Conservation (phyloP, 2,888 invertebrate genomes). For the Ochlodes sylvanus region DNA sequence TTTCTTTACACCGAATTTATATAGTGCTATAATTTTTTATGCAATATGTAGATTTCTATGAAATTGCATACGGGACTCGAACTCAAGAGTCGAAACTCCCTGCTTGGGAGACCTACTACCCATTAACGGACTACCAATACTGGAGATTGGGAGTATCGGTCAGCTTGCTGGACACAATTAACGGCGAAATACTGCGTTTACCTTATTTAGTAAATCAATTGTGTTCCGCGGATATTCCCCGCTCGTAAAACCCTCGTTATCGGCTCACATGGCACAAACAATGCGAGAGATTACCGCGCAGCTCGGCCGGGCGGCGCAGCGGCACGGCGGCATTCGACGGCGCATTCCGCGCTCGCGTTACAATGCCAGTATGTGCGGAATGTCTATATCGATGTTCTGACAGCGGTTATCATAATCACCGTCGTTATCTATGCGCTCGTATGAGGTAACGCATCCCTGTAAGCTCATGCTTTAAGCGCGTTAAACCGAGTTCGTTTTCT, state of each 20-base stretch:
- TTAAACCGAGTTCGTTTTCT: not conserved
- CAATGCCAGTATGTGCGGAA: slow-evolving; percentile 3
- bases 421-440: not conserved
- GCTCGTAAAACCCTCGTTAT: not conserved
- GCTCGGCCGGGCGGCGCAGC: no score
- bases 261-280: not conserved
- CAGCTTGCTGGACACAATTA: no score
- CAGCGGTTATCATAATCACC: not conserved
- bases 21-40: no score
- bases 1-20: no score
- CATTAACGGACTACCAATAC: no score
- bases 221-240: not conserved
- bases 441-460: not conserved
- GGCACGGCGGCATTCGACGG: not conserved
- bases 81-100: no score
- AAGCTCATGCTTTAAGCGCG: not conserved
- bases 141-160: no score
- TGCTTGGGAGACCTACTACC: no score
- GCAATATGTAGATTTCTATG: no score
- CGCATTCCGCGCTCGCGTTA: slow-evolving; percentile 2
- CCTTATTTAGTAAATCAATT: not conserved
- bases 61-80: no score
- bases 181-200: no score
- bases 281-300: not conserved
- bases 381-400: not conserved